Conservation (phyloP, 2,888 invertebrate species). For the Tenthredo amoena region DNA sequence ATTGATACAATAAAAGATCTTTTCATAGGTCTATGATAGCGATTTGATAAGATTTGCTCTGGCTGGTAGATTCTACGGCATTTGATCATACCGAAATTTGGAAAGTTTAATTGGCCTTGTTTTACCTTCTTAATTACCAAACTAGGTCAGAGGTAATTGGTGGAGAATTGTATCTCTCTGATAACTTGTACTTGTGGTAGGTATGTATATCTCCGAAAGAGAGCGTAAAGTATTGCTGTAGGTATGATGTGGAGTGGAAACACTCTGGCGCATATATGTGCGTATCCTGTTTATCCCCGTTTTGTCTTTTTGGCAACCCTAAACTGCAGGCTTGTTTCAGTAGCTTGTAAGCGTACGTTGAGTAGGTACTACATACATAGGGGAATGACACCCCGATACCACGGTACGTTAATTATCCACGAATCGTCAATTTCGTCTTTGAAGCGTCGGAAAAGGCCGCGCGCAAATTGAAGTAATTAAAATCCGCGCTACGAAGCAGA, state of each 20-base stretch:
- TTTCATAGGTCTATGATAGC: neutral
- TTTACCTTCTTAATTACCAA: neutral
- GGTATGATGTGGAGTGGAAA: neutral
- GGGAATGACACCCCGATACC: slow-evolving; percentile 33
- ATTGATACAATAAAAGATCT: neutral
- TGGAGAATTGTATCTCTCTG: neutral
- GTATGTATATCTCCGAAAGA: neutral
- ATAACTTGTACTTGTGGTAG: neutral
- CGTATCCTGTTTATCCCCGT: neutral
- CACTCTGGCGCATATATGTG: neutral
- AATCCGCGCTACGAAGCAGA: slow-evolving; percentile 61
- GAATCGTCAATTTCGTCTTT: slow-evolving; percentile 52
- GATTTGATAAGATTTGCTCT: neutral
- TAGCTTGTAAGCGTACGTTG: neutral
- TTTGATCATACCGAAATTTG: neutral
- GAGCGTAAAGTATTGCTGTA: neutral
- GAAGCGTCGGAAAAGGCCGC: slow-evolving; percentile 53
- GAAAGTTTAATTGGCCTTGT: neutral
- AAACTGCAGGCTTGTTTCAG: slow-evolving; percentile 43
- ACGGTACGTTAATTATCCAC: slow-evolving; percentile 47
- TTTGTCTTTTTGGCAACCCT: slow-evolving; percentile 2
- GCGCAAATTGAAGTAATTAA: slow-evolving; percentile 71
- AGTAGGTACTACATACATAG: neutral
- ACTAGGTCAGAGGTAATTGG: neutral
- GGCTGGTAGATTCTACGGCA: neutral